Conservation (phyloP, 2,888 invertebrate species). For the Leptarthrus brevirostris region DNA sequence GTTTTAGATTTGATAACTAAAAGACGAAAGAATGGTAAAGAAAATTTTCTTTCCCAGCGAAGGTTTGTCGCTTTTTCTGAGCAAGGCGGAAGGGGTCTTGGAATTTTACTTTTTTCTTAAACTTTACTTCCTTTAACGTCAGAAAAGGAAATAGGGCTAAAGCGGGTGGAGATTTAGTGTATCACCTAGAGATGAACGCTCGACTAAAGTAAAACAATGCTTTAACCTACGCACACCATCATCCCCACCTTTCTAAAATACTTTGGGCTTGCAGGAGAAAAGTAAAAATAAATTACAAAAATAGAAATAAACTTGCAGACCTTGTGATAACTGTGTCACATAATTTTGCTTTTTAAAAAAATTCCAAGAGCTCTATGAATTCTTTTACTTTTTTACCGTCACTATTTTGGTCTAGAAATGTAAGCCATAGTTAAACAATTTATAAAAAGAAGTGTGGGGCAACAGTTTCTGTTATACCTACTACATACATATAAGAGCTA, state of each 20-base stretch:
- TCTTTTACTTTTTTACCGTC: neutral
- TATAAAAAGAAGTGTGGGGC: conserved; percentile 3
- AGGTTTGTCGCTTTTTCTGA: neutral
- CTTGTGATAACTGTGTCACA: conserved; percentile 25
- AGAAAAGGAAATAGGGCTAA: neutral
- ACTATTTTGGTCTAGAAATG: neutral
- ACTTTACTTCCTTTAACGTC: neutral
- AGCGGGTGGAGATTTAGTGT: neutral
- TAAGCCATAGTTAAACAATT: neutral
- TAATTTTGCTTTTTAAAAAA: conserved; percentile 12
- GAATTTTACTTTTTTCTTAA: conserved; percentile 18
- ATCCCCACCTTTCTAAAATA: neutral
- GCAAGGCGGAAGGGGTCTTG: neutral
- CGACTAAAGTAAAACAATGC: neutral
- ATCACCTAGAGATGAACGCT: neutral
- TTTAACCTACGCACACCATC: neutral
- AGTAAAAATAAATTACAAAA: conserved; percentile 7
- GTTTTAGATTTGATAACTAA: neutral
- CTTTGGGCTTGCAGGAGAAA: neutral
- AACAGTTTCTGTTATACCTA: conserved; percentile 9
- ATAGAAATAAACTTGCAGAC: conserved; percentile 21
- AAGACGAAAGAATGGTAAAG: neutral
- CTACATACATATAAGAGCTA: neutral
- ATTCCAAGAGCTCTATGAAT: neutral
- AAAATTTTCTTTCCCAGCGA: conserved; percentile 18